A percentile compares a stretch with the other conserved stretches of the same genome.
Evolutionary conservation across 2,797 vertebrate species (phyloP).

Genomic region (Accipiter badius): DNA sequence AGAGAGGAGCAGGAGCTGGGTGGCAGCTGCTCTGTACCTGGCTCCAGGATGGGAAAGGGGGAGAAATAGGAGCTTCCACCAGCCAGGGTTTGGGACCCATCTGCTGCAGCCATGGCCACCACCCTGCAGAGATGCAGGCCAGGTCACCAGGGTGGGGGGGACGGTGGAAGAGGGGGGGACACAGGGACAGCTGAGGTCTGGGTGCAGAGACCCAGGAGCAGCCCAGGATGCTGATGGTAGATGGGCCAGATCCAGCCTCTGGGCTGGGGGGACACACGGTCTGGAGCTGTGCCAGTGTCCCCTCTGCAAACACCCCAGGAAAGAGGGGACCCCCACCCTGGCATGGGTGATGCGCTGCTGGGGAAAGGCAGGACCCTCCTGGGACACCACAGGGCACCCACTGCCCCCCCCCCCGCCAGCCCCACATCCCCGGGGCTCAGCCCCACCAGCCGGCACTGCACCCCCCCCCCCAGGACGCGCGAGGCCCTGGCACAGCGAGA

Average conservation of each 20-base stretch:
- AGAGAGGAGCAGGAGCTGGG: background rate
- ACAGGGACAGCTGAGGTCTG: background rate
- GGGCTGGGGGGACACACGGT: background rate
- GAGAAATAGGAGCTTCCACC: background rate
- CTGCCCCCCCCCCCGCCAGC: background rate
- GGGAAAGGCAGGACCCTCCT: background rate
- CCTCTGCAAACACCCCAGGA: background rate
- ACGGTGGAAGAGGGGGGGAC: background rate
- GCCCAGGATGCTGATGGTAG: background rate
- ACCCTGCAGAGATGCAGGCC: background rate
- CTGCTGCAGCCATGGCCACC: background rate
- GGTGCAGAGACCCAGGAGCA: background rate
- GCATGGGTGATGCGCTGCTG: fast-evolving
- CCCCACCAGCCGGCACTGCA: background rate
- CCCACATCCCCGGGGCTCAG: background rate
- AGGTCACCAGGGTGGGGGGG: no score
- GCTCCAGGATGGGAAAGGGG: background rate
- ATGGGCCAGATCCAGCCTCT: no score
- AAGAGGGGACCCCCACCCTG: no score
- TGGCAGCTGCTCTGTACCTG: background rate
- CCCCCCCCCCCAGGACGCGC: background rate
- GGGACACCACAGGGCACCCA: background rate
- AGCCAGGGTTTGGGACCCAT: background rate
- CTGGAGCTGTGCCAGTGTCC: background rate
- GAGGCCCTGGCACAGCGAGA: background rate